Evolutionary conservation across 1,140 invertebrate species (phyloP).

Genomic region (Plectrocnemia conspersa): DNA sequence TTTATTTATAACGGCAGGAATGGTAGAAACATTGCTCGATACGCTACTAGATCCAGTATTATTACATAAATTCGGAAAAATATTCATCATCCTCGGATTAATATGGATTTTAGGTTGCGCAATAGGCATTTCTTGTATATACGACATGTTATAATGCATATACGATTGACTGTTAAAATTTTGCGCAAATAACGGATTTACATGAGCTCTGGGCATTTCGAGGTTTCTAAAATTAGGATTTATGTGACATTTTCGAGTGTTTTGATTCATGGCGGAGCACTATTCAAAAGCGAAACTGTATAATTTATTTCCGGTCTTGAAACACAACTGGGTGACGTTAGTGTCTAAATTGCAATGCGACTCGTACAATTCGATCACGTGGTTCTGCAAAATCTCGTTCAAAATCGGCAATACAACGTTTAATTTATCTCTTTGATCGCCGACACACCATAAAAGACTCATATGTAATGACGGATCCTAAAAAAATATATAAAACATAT

Average conservation of each 20-base stretch:
- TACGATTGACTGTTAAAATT: background rate
- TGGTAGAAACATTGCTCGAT: background rate
- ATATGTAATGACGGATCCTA: slow-evolving; percentile 68
- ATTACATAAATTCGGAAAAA: too few species aligned
- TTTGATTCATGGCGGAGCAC: too few species aligned
- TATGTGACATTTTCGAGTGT: too few species aligned
- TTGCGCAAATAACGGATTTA: background rate
- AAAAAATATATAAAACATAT: slow-evolving; percentile 39
- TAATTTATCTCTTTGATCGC: slow-evolving; percentile 52
- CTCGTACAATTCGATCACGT: too few species aligned
- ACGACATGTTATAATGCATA: background rate
- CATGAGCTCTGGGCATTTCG: background rate
- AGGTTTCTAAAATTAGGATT: slow-evolving; percentile 26
- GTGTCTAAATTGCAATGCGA: slow-evolving; percentile 36
- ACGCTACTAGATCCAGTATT: background rate
- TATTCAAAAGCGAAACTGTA: too few species aligned
- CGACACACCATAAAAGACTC: slow-evolving; percentile 62
- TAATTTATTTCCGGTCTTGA: slow-evolving; percentile 27
- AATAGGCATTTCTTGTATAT: too few species aligned
- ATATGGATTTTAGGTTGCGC: slow-evolving; percentile 26
- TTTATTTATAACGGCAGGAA: slow-evolving; percentile 4
- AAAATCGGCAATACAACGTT: slow-evolving; percentile 38
- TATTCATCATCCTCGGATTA: slow-evolving; percentile 25
- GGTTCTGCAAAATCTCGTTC: too few species aligned
- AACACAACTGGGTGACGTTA: slow-evolving; percentile 35